Conservation (phyloP, 2,888 invertebrate genomes). For the Lithosia quadra region DNA sequence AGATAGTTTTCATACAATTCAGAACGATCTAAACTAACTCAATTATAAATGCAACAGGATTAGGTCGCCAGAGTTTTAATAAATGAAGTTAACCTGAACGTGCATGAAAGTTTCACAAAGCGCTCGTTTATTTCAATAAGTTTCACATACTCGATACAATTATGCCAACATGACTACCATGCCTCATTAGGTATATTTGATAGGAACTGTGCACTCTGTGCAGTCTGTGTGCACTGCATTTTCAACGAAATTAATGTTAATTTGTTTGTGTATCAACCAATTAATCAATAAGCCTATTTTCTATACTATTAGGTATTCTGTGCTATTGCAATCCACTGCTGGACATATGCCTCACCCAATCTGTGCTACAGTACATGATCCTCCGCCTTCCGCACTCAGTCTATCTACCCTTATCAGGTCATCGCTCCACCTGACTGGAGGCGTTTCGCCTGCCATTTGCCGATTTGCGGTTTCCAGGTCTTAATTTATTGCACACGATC, state of each 20-base stretch:
- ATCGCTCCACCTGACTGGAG: no score
- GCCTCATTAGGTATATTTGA: background rate
- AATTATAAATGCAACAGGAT: constrained; percentile 24
- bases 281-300: no score
- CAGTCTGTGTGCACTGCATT: background rate
- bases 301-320: no score
- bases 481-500: no score
- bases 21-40: constrained; percentile 14
- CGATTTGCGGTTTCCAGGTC: no score
- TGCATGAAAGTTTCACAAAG: constrained; percentile 63
- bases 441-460: no score
- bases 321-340: no score
- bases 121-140: constrained; percentile 65
- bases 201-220: background rate
- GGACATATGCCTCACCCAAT: no score
- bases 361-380: no score
- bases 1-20: constrained; percentile 1
- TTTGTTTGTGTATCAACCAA: background rate
- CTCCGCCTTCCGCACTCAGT: no score
- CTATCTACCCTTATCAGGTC: no score
- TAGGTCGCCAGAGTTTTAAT: constrained; percentile 23
- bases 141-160: background rate
- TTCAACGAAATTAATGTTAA: background rate
- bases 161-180: background rate
- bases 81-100: constrained; percentile 52